A percentile compares a stretch with the other conserved stretches of the same genome.
These are phyloP conservation scores for Ara ararauna DNA, from an alignment of 2,797 vertebrate genomes.

Conservation along the genomic window DNA sequence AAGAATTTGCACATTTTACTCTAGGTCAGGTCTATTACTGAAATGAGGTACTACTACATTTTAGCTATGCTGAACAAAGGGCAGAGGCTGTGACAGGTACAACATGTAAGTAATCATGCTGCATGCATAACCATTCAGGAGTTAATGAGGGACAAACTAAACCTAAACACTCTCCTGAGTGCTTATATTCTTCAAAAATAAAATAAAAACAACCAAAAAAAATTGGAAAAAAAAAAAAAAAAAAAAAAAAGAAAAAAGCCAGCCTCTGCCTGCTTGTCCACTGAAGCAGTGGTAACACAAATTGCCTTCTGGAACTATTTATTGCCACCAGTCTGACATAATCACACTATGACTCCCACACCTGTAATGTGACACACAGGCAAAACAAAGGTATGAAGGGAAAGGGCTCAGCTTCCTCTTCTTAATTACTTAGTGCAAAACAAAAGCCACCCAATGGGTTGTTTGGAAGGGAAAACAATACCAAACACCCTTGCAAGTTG, in stretches of 20 bases:
- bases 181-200: neutral
- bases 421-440: conserved; percentile 49
- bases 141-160: conserved; percentile 72
- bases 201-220: neutral
- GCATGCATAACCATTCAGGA: conserved; percentile 49
- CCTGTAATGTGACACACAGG: conserved; percentile 57
- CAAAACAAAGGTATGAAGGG: conserved; percentile 53
- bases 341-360: conserved; percentile 10
- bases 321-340: conserved; percentile 5
- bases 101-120: conserved; percentile 50
- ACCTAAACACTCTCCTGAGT: conserved; percentile 35
- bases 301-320: conserved; percentile 46
- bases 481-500: neutral
- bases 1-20: conserved; percentile 55
- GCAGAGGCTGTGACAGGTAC: conserved; percentile 56
- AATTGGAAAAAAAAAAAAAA: no score
- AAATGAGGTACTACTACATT: conserved; percentile 41
- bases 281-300: neutral
- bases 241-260: neutral
- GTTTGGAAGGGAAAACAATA: conserved; percentile 50
- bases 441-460: neutral
- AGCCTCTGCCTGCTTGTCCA: neutral
- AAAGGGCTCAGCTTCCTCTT: conserved; percentile 64
- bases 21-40: conserved; percentile 44
- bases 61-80: conserved; percentile 38